phyloP scores from a whole-genome alignment of 1,140 invertebrate species.

The Nilaparvata lugens region DNA sequence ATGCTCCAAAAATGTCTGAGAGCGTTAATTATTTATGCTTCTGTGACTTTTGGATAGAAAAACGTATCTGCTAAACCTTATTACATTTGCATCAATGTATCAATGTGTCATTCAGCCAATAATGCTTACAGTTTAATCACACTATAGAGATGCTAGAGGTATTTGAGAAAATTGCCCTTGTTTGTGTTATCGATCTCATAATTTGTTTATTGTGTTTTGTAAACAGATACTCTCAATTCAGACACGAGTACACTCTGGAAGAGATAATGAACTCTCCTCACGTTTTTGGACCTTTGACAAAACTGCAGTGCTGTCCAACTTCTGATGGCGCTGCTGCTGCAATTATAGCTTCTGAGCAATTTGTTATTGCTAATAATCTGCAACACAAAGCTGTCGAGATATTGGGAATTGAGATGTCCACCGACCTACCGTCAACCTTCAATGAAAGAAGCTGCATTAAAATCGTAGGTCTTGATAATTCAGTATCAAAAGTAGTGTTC shows the following conservation, averaged over 20 bases:
- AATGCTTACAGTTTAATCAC: too few species aligned
- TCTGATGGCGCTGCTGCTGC: conserved; percentile 92
- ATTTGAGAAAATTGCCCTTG: neutral
- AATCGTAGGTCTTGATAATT: conserved; percentile 44
- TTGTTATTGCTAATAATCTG: conserved; percentile 73
- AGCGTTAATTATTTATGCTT: too few species aligned
- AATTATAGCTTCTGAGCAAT: conserved; percentile 82
- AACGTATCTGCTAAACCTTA: too few species aligned
- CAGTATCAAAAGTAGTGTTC: too few species aligned
- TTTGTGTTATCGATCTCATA: too few species aligned
- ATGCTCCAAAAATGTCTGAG: too few species aligned
- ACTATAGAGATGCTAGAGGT: neutral
- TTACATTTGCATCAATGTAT: too few species aligned
- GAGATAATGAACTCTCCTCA: conserved; percentile 77
- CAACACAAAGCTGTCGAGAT: conserved; percentile 88
- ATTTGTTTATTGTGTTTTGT: conserved; percentile 7
- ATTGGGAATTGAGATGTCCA: conserved; percentile 91
- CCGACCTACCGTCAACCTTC: conserved; percentile 82
- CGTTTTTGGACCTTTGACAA: conserved; percentile 85
- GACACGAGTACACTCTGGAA: conserved; percentile 78
- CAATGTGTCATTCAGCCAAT: too few species aligned
- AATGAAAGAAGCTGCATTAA: conserved; percentile 78
- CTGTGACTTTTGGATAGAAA: too few species aligned
- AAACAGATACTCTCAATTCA: conserved; percentile 78
- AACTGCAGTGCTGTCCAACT: conserved; percentile 94